phyloP scores from a whole-genome alignment of 2,888 invertebrate species.

The Automeris io region DNA sequence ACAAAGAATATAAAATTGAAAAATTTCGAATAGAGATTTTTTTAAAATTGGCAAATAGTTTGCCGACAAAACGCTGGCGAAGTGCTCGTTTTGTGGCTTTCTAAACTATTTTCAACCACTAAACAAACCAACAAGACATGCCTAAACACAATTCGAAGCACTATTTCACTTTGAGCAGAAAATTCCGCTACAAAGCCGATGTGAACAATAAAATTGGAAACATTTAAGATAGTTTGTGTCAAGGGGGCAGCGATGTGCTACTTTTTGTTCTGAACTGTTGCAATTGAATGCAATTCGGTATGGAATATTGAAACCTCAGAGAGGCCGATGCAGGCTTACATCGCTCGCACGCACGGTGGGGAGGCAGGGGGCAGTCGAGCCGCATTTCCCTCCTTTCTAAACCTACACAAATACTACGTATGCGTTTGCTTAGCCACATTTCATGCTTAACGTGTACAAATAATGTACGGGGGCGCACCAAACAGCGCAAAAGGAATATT shows the following conservation, averaged over 20 bases:
- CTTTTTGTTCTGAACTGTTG: constrained; percentile 59
- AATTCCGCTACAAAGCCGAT: constrained; percentile 15
- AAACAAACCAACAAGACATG: constrained; percentile 13
- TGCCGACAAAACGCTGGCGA: background rate
- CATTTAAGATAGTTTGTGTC: constrained; percentile 42
- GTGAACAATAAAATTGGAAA: constrained; percentile 19
- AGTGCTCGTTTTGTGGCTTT: background rate
- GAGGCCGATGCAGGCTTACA: constrained; percentile 59
- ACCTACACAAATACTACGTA: constrained; percentile 72
- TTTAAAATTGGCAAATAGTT: too few species aligned
- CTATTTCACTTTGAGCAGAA: constrained; percentile 5
- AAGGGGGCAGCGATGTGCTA: constrained; percentile 27
- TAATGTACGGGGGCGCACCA: constrained; percentile 66
- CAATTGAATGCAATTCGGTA: constrained; percentile 67
- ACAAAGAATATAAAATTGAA: background rate
- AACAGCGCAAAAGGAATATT: constrained; percentile 68
- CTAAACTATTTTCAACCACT: constrained; percentile 6
- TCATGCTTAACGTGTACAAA: constrained; percentile 77
- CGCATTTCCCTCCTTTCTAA: constrained; percentile 62
- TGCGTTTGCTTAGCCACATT: constrained; percentile 76
- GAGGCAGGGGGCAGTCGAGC: constrained; percentile 28
- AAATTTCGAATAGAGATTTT: background rate
- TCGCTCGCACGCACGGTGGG: constrained; percentile 59
- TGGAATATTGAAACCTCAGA: constrained; percentile 71
- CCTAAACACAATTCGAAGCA: constrained; percentile 7